phyloP scores from a whole-genome alignment of 2,797 vertebrate species.

The Myiotriccus ornatus region DNA sequence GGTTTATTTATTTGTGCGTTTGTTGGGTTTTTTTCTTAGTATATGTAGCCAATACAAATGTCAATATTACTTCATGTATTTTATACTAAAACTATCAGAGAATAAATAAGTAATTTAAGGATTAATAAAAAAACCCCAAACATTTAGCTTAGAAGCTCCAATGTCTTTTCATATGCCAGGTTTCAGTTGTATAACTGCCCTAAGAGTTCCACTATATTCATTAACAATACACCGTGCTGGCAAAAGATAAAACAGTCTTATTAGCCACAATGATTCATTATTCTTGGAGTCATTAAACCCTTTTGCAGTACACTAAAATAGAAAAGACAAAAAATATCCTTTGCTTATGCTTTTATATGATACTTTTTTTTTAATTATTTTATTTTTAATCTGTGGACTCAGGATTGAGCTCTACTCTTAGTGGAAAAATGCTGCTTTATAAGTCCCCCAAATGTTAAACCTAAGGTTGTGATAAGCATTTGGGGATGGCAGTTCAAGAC shows the following conservation, averaged over 20 bases:
- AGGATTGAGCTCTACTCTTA: neutral
- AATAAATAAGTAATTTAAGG: neutral
- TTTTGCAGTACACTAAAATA: neutral
- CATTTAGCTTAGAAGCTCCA: neutral
- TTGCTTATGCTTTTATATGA: neutral
- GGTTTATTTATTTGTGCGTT: neutral
- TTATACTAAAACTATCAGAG: neutral
- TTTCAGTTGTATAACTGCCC: neutral
- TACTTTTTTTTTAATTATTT: neutral
- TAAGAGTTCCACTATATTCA: neutral
- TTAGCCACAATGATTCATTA: neutral
- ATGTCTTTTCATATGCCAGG: neutral
- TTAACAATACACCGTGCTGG: neutral
- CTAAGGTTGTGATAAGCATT: neutral
- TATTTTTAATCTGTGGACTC: neutral
- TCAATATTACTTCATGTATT: neutral
- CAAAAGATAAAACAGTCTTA: neutral
- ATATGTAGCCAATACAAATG: neutral
- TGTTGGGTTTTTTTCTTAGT: neutral
- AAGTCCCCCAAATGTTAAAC: neutral
- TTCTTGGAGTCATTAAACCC: neutral
- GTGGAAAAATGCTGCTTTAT: neutral
- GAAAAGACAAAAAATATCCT: neutral
- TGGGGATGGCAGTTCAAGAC: neutral
- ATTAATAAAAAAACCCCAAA: neutral